Percentiles rank a stretch among this genome's conserved stretches.
Conservation (phyloP, 1,140 invertebrate genomes). For the Bacillus rossius region DNA sequence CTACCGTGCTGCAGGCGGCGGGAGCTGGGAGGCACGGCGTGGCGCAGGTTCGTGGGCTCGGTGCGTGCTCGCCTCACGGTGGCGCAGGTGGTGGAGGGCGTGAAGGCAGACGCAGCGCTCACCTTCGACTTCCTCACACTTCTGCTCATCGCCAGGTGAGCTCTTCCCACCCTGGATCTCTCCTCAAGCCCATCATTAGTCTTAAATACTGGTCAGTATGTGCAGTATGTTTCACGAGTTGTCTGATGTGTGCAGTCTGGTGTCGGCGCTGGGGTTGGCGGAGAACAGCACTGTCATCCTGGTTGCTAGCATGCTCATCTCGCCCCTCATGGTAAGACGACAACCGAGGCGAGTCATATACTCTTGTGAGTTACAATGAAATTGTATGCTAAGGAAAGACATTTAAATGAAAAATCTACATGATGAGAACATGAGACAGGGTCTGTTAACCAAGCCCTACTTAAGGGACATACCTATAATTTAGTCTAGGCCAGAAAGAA, state of each 20-base stretch:
- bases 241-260: constrained; percentile 32
- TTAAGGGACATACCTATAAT: no score
- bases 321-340: constrained; percentile 68
- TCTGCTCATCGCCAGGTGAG: constrained; percentile 59
- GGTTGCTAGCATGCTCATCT: constrained; percentile 73
- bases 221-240: background rate
- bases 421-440: no score
- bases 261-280: constrained; percentile 48
- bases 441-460: no score
- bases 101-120: constrained; percentile 55
- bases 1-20: background rate
- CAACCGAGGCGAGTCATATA: no score
- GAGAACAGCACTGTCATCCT: constrained; percentile 57
- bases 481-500: no score
- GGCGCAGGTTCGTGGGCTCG: constrained; percentile 52
- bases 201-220: no score
- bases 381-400: no score
- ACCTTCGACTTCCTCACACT: constrained; percentile 71
- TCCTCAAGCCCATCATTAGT: no score
- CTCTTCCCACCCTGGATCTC: no score
- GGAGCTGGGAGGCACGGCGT: constrained; percentile 32
- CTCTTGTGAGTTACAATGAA: no score
- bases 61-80: constrained; percentile 59
- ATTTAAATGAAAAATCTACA: no score
- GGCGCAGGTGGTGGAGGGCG: constrained; percentile 60